A percentile compares a stretch with the other conserved stretches of the same genome.
Conservation (phyloP, 2,797 vertebrate species). For the Chaenodraco wilsoni region DNA sequence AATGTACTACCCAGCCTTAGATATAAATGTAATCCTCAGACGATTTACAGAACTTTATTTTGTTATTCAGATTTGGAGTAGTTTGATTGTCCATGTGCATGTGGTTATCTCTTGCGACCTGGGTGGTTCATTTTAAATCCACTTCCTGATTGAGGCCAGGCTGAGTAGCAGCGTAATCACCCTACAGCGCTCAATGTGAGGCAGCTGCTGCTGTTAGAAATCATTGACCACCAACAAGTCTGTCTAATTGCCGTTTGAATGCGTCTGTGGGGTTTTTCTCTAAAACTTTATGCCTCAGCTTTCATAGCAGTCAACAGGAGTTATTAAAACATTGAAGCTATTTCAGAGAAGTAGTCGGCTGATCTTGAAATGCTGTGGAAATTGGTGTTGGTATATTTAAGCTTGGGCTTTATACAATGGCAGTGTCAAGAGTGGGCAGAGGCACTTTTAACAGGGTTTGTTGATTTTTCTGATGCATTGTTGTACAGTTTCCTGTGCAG, state of each 20-base stretch:
- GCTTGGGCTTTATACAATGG: slow-evolving; percentile 2
- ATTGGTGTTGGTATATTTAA: not conserved
- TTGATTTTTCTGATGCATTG: not conserved
- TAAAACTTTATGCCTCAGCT: slow-evolving; percentile 11
- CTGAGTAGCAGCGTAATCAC: slow-evolving; percentile 22
- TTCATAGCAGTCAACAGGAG: slow-evolving; percentile 14
- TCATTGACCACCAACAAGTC: slow-evolving; percentile 14
- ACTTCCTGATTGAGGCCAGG: slow-evolving; percentile 35
- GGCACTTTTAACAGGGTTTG: not conserved
- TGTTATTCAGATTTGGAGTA: not conserved
- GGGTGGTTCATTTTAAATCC: not conserved
- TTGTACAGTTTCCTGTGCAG: slow-evolving; percentile 2
- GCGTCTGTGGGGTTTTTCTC: not conserved
- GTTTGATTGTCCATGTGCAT: slow-evolving; percentile 1
- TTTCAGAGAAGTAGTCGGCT: not conserved
- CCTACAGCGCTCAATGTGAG: slow-evolving; percentile 7
- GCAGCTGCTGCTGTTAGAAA: slow-evolving; percentile 43
- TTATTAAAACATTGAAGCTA: slow-evolving; percentile 10
- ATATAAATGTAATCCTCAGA: not conserved
- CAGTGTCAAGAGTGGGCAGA: not conserved
- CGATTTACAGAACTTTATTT: not conserved
- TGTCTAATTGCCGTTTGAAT: slow-evolving; percentile 15
- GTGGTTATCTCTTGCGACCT: not conserved
- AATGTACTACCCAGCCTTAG: no score
- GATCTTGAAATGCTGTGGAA: slow-evolving; percentile 11